Evolutionary conservation across 2,888 invertebrate genomes (phyloP), one percentile per base, ranked within the genome.

Genomic region (Frankliniella fusca): DNA sequence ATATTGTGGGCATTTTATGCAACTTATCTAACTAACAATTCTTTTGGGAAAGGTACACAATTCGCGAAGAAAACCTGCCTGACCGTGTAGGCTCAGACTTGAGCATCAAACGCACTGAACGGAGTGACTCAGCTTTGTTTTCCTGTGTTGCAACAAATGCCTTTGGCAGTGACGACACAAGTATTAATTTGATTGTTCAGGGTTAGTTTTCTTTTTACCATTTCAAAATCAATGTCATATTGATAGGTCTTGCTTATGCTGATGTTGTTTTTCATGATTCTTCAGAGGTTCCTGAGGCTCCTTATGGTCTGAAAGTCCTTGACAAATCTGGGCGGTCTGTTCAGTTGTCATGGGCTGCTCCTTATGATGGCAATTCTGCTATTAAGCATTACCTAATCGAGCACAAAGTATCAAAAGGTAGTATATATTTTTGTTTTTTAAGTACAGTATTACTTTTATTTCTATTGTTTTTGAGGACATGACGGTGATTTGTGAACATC

Each of bases 141-240:
- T 96, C 96, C 54, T 97, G 97, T 86, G 94, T 97, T 18, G 97
- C 97, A 0, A 96, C 96, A 5, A 97, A 97, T 87, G 95, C 96
- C 27, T 97, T 97, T 87, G 97, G 97, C 81, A 96, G 95, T 84
- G 97, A 97, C 87, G 97, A 97, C 86, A 95, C 96, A n/a, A 96
- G 95, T 89, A 96, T 97, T 86, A 96, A 97, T 88, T 94, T 97
- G 92, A 97, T 97, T 85, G 94, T 97, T 85, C 97, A 97, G 92
- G 95, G 95, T 92, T 89, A 87, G 84, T 84, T 83, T 11, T 81
- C 84, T 83, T 11, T 81, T 18, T 23, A 76, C 2, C 12, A 28
- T 79, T 48, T 11, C 10, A 80, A 27, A 76, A 76, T 80, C n/a
- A 81, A 27, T 48, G 65, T 38, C 20, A 65, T 54, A 5, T 48